Conservation (phyloP, 1,140 invertebrate genomes). For the Caenorhabditis inopinata region DNA sequence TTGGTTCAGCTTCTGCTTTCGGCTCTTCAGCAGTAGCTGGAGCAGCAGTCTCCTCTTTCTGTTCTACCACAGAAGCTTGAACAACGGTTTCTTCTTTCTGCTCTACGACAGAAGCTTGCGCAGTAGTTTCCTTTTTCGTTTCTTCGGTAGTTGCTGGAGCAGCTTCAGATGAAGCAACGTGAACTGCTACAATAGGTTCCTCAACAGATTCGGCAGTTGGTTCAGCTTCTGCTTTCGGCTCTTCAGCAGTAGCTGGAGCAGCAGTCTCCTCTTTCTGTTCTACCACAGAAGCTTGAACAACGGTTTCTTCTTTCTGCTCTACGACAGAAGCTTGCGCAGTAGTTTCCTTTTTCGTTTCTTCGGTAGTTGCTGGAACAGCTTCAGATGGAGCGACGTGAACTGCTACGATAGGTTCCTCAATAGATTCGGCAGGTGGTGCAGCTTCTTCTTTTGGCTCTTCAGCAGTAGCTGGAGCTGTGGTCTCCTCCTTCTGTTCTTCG, state of each 20-base stretch:
- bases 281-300: no score
- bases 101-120: neutral
- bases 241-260: neutral
- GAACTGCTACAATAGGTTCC: neutral
- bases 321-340: neutral
- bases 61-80: neutral
- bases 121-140: neutral
- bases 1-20: neutral
- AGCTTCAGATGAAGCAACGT: neutral
- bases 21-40: neutral
- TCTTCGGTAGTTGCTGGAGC: neutral
- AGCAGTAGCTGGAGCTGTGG: no score
- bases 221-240: neutral
- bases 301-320: neutral
- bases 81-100: no score
- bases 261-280: neutral
- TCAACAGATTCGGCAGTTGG: neutral
- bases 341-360: no score
- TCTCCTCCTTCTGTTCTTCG: no score
- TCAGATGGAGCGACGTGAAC: neutral
- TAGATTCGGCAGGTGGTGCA: neutral
- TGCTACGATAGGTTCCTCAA: neutral
- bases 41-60: neutral
- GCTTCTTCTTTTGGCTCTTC: no score
- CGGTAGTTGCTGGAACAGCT: no score